Base-by-base conservation (phyloP, 1,140 invertebrate species). In the Drosophila auraria region DNA sequence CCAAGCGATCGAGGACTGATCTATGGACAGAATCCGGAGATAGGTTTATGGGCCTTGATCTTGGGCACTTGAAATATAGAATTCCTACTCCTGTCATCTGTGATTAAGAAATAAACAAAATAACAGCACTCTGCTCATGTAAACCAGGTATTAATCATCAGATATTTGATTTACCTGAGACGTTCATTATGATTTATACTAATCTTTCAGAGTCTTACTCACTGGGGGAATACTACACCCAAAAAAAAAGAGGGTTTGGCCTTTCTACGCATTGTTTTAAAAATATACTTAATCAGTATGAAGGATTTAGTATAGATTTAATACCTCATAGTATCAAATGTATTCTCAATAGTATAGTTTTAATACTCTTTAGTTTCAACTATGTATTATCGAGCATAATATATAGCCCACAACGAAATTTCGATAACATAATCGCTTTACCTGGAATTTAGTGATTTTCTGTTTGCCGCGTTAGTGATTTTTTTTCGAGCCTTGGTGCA, bases 1-100 rank as follows among this genome's bases (percentile, higher is more conserved):
- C 14, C 38, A 44, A n/a, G n/a, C 12, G 51, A 64, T 30, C 61
- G 53, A 20, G 62, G 53, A 61, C 27, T 44, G 57, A 60, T 44
- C 36, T 42, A 23, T 30, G 57, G 38, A 61, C 62, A 38, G 12
- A 40, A 40, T 20, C 17, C 15, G 7, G n/a, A 36, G 9, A 25
- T 33, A 14, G 51, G 54, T 57, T 57, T 57, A 57, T 57, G 54
- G 54, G 33, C 54, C 33, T 23, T 38, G 15, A 57, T 40, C 38
- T 40, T 8, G 54, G 36, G 23, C 56, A 14, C 27, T 44, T 59
- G 40, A 8, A 15, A 30, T 20, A 8, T 63, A 38, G 3, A 58
- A 11, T 58, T 8, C 36, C 15, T 8, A 17, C 6, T 4, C 42
- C 42, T 44, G 15, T 8, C 12, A 44, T 15, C 36, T 44, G 17